phyloP scores from a whole-genome alignment of 53 echinoderm and acorn worm genomes.

The Henricia sp. region DNA sequence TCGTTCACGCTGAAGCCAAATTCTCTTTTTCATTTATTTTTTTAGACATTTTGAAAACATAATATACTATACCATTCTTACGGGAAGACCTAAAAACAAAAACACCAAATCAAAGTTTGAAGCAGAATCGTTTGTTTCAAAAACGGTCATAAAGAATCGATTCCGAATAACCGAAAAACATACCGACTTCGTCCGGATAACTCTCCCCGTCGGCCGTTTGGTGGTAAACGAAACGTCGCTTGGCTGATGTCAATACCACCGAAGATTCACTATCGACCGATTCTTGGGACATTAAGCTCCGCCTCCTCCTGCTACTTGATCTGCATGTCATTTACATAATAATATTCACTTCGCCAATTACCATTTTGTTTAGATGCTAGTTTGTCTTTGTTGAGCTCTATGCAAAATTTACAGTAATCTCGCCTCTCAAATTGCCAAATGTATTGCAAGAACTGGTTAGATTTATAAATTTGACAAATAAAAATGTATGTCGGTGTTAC shows the following conservation, averaged over 20 bases:
- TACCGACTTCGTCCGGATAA: conserved; percentile 89
- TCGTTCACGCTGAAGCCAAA: neutral
- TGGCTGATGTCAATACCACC: conserved; percentile 21
- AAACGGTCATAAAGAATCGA: neutral
- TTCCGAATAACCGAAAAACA: conserved; percentile 18
- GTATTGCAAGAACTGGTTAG: too few relatives aligned
- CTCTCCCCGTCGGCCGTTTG: conserved; percentile 75
- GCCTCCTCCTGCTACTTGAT: conserved; percentile 34
- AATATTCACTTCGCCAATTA: neutral
- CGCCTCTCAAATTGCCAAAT: too few relatives aligned
- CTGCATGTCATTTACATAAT: neutral
- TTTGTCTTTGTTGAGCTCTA: too few relatives aligned
- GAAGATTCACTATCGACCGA: conserved; percentile 60
- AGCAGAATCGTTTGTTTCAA: neutral
- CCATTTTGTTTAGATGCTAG: too few relatives aligned
- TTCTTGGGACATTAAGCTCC: conserved; percentile 41
- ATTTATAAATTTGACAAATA: too few relatives aligned
- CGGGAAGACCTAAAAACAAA: neutral
- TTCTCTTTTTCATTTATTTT: too few relatives aligned
- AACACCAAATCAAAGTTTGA: too few relatives aligned
- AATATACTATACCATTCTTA: neutral
- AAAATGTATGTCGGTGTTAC: too few relatives aligned
- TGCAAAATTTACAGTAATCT: too few relatives aligned
- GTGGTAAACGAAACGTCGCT: conserved; percentile 72
- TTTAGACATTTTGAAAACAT: too few relatives aligned